Conservation (phyloP, 2,113 vertebrate genomes). For the Pomatorhinus ruficollis region DNA sequence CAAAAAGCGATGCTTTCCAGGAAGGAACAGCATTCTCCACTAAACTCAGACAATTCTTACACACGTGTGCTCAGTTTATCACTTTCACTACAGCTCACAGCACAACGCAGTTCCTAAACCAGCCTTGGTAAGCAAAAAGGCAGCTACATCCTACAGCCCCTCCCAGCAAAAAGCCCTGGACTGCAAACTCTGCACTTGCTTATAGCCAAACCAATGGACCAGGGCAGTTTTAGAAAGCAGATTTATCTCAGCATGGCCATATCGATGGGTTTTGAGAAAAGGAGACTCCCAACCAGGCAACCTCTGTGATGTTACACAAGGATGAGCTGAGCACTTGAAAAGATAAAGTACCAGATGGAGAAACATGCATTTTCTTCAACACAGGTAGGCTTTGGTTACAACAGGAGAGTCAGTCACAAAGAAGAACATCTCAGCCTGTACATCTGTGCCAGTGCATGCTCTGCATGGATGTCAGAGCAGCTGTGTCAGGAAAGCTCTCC, state of each 20-base stretch:
- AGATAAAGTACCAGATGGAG: not conserved
- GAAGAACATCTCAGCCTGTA: not conserved
- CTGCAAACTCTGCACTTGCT: not conserved
- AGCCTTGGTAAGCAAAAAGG: conserved; percentile 15
- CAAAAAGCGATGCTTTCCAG: not conserved
- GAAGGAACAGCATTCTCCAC: not conserved
- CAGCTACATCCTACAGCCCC: not conserved
- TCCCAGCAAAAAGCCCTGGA: not conserved
- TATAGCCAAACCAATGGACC: not conserved
- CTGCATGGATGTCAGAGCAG: not conserved
- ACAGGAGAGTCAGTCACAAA: not conserved
- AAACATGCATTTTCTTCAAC: not conserved
- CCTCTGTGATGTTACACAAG: not conserved
- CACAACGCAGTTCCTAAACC: not conserved
- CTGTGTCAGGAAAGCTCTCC: not conserved
- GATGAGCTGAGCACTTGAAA: not conserved
- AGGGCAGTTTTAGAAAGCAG: not conserved
- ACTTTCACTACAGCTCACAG: not conserved
- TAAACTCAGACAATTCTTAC: not conserved
- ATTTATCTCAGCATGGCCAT: not conserved
- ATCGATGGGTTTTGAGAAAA: not conserved
- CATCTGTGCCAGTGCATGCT: not conserved
- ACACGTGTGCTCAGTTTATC: not conserved
- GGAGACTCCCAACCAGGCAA: not conserved
- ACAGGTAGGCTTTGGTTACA: not conserved